Evolutionary conservation across 2,113 vertebrate species (phyloP).

Genomic region (Syngnathoides biaculeatus): DNA sequence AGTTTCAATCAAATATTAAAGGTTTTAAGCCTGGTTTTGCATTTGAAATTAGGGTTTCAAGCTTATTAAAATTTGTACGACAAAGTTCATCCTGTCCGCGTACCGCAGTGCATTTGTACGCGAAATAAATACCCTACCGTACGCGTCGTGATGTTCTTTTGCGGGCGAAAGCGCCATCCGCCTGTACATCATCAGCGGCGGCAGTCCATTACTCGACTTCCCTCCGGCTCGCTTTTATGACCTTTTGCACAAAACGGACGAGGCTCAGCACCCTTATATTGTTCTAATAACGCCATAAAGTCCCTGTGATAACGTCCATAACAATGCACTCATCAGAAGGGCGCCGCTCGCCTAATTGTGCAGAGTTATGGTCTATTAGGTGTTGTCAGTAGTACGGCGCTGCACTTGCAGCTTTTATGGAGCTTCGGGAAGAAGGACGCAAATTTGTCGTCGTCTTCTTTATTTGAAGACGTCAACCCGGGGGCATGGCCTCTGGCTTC

Average conservation of each 20-base stretch:
- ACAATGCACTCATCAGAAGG: constrained; percentile 43
- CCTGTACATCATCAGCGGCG: no score
- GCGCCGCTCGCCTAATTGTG: constrained; percentile 42
- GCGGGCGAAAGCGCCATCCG: no score
- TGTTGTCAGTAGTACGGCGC: constrained; percentile 31
- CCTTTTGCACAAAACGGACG: constrained; percentile 3
- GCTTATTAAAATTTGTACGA: no score
- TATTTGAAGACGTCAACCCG: no score
- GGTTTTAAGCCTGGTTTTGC: no score
- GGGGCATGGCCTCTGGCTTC: no score
- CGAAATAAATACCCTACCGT: no score
- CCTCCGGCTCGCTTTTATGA: constrained; percentile 23
- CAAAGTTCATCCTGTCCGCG: no score
- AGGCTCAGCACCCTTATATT: constrained; percentile 8
- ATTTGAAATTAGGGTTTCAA: no score
- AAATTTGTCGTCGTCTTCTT: constrained; percentile 13
- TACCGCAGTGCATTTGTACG: no score
- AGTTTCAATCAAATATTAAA: no score
- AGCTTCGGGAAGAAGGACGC: constrained; percentile 27
- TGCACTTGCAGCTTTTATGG: constrained; percentile 52
- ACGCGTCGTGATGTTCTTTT: no score
- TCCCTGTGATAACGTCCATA: constrained; percentile 20
- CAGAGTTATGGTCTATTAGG: constrained; percentile 40
- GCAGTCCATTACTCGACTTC: neutral
- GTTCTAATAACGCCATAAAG: constrained; percentile 41